Percentiles rank a stretch among this genome's conserved stretches.
Conservation (phyloP, 2,888 invertebrate genomes). For the Drosophila nigricruria region DNA sequence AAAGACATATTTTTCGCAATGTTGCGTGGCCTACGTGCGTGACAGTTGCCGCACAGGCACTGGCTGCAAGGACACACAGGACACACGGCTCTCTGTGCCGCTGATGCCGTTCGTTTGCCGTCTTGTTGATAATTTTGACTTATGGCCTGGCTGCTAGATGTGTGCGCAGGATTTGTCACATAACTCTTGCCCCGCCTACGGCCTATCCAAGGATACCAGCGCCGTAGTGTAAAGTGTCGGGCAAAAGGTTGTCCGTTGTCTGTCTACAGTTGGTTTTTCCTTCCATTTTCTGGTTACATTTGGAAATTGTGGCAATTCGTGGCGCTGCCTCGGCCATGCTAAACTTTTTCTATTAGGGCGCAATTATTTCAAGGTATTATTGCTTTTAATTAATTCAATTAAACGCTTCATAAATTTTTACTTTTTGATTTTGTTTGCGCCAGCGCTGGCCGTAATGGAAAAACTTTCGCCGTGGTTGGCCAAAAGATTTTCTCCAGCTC, state of each 20-base stretch:
- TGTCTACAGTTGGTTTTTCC: conserved; percentile 9
- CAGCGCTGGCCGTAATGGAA: conserved; percentile 68
- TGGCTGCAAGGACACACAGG: conserved; percentile 24
- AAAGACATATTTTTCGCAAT: conserved; percentile 85
- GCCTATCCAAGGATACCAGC: conserved; percentile 33
- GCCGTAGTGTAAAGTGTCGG: conserved; percentile 10
- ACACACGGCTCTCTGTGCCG: conserved; percentile 44
- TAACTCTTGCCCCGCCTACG: conserved; percentile 58
- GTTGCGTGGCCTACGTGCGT: conserved; percentile 84
- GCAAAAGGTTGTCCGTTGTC: conserved; percentile 39
- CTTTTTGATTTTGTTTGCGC: conserved; percentile 76
- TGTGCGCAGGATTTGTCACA: conserved; percentile 76
- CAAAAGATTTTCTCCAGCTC: conserved; percentile 52
- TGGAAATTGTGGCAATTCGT: conserved; percentile 6
- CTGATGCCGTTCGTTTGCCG: conserved; percentile 58
- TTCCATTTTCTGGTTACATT: conserved; percentile 1
- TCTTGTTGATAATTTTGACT: conserved; percentile 85
- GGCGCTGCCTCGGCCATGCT: conserved; percentile 15
- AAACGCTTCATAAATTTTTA: conserved; percentile 85
- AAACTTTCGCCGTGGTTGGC: conserved; percentile 76
- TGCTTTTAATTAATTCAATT: conserved; percentile 84
- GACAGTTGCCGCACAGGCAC: conserved; percentile 72
- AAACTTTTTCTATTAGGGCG: conserved; percentile 80
- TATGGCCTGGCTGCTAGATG: conserved; percentile 73
- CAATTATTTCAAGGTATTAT: conserved; percentile 81